Conservation (phyloP, 2,797 vertebrate species). For the Acipenser oxyrinchus region DNA sequence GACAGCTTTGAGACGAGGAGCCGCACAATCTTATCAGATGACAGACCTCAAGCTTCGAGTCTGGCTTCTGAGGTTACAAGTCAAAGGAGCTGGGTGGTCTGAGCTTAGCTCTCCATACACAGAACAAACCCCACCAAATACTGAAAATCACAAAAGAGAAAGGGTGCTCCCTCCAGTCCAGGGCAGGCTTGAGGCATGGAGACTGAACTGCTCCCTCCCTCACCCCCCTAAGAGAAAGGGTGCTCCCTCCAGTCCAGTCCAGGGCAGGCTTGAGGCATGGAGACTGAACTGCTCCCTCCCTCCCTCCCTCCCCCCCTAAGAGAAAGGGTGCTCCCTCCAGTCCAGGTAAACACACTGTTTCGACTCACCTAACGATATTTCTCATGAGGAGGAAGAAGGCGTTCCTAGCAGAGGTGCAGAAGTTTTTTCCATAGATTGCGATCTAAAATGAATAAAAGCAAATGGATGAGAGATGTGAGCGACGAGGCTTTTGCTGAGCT, state of each 20-base stretch:
- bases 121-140: too few species aligned
- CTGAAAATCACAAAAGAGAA: neutral
- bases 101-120: slow-evolving; percentile 38
- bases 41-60: neutral
- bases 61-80: neutral
- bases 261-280: neutral
- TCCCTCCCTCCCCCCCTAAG: neutral
- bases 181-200: neutral
- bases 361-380: slow-evolving; percentile 78
- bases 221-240: neutral
- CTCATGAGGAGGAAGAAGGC: slow-evolving; percentile 90
- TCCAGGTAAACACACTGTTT: too few species aligned
- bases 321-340: too few species aligned
- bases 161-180: neutral
- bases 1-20: neutral
- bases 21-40: neutral
- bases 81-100: neutral
- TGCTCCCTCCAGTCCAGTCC: neutral
- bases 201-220: too few species aligned
- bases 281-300: neutral
- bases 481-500: neutral
- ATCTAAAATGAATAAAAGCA: slow-evolving; percentile 47
- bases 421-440: slow-evolving; percentile 89
- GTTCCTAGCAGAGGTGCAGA: slow-evolving; percentile 79
- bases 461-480: slow-evolving; percentile 13